Base-by-base conservation (phyloP, 53 echinoderm and acorn worm species). In the Echinarachnius parma region DNA sequence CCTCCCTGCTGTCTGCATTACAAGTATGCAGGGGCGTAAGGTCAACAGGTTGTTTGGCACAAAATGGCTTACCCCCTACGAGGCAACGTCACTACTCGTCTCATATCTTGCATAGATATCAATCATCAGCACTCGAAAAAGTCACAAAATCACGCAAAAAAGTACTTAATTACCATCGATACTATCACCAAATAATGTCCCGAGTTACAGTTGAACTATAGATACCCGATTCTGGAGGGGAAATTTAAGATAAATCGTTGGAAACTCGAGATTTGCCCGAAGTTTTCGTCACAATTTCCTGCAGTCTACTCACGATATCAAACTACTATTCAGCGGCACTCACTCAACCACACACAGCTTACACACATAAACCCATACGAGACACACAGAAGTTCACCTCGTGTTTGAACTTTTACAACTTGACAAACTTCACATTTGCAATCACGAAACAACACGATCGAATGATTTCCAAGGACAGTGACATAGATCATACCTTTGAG, bases 221-320 rank as follows among this genome's bases (percentile, higher is more conserved):
- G 31, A 5, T 53, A 9, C 37, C 13, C 15, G 22, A 13, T 34
- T 69, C 7, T 32, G 27, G 10, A 8, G n/a, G 9, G 16, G 16
- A 4, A n/a, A 15, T 18, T n/a, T 28, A 4, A 8, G 25, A 14
- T 16, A 65, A 46, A 65, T 26, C 9, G 46, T 47, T n/a, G 4
- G 29, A 65, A 65, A 65, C 28, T 42, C 29, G 10, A 33, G 21
- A 50, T 19, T 32, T 68, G 21, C 20, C 34, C 31, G 52, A 68
- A 68, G 53, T 68, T 68, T 52, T 1, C 3, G 34, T 3, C 48
- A 18, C 11, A 21, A 68, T 22, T 31, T 49, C 21, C 11, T 68
- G 68, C 68, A 68, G 68, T 68, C 68, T 68, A 68, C 68, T 68
- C 52, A 68, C 68, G 68, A 68, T 68, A 24, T 68, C 49, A 68